Evolutionary conservation across 2,888 invertebrate genomes (phyloP).

Genomic region (Gasteruption jaculator): DNA sequence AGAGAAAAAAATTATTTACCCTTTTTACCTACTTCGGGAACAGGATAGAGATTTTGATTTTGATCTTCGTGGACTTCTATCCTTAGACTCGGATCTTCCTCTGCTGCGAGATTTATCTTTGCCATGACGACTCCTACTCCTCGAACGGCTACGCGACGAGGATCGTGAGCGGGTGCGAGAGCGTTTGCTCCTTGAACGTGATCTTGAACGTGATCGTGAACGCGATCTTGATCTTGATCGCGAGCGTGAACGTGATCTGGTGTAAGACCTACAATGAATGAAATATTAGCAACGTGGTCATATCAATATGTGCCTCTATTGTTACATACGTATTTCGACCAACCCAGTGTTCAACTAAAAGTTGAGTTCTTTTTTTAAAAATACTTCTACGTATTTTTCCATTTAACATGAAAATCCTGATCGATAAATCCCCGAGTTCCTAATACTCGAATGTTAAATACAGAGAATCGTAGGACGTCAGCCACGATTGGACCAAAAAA

Average conservation of each 20-base stretch:
- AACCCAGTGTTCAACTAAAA: no score
- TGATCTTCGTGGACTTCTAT: conserved; percentile 42
- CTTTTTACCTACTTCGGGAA: conserved; percentile 43
- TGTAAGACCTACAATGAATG: conserved; percentile 22
- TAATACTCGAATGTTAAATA: no score
- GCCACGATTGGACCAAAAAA: no score
- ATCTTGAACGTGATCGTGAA: conserved; percentile 52
- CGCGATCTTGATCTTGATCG: conserved; percentile 48
- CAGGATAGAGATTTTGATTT: conserved; percentile 44
- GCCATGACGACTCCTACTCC: conserved; percentile 40
- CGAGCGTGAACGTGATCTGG: conserved; percentile 45
- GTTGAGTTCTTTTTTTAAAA: no score
- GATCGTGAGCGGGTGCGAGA: conserved; percentile 57
- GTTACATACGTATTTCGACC: no score
- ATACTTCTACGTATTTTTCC: no score
- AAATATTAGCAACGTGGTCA: no score
- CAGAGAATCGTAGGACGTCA: no score
- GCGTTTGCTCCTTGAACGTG: conserved; percentile 52
- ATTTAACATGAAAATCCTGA: no score
- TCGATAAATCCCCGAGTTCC: no score
- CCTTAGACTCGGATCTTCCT: conserved; percentile 41
- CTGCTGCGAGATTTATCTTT: conserved; percentile 41
- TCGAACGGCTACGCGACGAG: conserved; percentile 64
- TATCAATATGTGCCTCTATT: no score
- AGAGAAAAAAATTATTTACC: conserved; percentile 22